Evolutionary conservation across 2,113 vertebrate genomes (phyloP), one percentile per base, ranked within the genome.

Genomic region (Oxygymnocypris stewartii): DNA sequence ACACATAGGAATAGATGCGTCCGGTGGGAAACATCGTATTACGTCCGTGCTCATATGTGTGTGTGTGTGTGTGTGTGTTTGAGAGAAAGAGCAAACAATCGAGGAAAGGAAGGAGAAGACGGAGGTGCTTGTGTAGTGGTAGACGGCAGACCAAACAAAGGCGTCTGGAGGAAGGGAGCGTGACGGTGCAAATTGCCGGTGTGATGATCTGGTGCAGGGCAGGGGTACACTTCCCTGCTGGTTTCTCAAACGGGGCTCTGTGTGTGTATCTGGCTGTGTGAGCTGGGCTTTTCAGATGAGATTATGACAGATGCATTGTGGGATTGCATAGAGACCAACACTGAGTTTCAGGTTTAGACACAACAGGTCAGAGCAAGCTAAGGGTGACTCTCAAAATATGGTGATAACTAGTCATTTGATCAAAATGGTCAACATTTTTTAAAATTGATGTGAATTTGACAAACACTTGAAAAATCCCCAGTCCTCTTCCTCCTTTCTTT

Each of bases 1-100:
- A 92, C 94, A 91, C 94, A 91, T 89, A 93, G 94, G 94, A 94
- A 92, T 93, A 91, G 92, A 95, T 94, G 89, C 93, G 92, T 91
- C 94, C 92, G 87, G 65, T 82, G 94, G 95, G 94, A 92, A 93
- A 93, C 93, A 94, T 95, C 90, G 86, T 86, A 90, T 93, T 94
- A 90, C 91, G 85, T 85, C 35, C 40, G 81, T 83, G 86, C 76
- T 67, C 51, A n/a, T n/a, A n/a, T n/a, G 28, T 31, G 28, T 31
- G 28, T 76, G 90, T 85, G 84, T 82, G 57, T 76, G 49, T 74
- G 82, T 73, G 85, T 86, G 16, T 61, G 47, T 35, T n/a, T 1
- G 54, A 40, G 49, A 74, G 71, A 40, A 61, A 47, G 76, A 78
- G 69, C 86, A 59, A 42, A 25, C 75, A 14, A 16, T 49, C 40